A percentile compares a stretch with the other conserved stretches of the same genome.
Evolutionary conservation across 2,888 invertebrate species (phyloP).

Genomic region (Pharmacophagus antenor): DNA sequence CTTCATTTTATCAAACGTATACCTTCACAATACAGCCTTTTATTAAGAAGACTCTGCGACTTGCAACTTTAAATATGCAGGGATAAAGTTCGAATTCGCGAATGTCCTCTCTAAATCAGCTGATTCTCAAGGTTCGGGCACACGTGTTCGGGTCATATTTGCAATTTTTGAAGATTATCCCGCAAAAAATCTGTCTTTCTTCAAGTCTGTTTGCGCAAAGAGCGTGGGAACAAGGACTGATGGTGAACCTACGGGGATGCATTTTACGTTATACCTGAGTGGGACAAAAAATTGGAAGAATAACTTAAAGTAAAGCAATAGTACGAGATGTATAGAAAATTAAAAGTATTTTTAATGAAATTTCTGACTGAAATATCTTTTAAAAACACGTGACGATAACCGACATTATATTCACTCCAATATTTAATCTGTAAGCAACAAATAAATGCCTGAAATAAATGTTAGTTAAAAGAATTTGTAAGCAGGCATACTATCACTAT

Average conservation of each 20-base stretch:
- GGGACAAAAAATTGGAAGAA: slow-evolving; percentile 40
- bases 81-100: slow-evolving; percentile 13
- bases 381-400: background rate
- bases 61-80: background rate
- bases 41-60: background rate
- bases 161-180: slow-evolving; percentile 55
- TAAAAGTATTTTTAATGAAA: slow-evolving; percentile 25
- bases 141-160: slow-evolving; percentile 61
- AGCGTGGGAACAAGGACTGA: slow-evolving; percentile 59
- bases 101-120: slow-evolving; percentile 50
- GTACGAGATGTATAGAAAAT: slow-evolving; percentile 14
- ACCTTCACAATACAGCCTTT: slow-evolving; percentile 13
- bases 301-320: slow-evolving; percentile 1
- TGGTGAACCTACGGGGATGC: slow-evolving; percentile 54
- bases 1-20: slow-evolving; percentile 15
- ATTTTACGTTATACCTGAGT: slow-evolving; percentile 48
- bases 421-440: background rate
- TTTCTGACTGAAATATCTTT: slow-evolving; percentile 1
- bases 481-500: too few species aligned
- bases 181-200: slow-evolving; percentile 54
- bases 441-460: background rate
- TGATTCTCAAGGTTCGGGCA: slow-evolving; percentile 62
- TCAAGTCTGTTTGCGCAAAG: slow-evolving; percentile 56
- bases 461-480: too few species aligned
- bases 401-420: background rate